Conservation (phyloP, 2,888 invertebrate genomes). For the Drosophila dives region DNA sequence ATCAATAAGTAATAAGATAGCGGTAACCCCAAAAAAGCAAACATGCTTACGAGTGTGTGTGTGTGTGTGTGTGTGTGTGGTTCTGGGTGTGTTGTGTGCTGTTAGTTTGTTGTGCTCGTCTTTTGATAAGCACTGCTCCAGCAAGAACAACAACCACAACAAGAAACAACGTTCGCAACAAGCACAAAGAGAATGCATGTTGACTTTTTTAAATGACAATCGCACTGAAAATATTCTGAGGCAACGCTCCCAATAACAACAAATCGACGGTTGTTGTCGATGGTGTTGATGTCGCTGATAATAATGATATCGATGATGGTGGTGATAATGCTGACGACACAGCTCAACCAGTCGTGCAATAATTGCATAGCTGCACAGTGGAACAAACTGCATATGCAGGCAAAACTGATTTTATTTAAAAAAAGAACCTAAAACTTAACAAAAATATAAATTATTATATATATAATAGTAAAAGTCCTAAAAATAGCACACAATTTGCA, state of each 20-base stretch:
- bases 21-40: conserved; percentile 68
- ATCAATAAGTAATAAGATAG: conserved; percentile 77
- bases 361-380: conserved; percentile 54
- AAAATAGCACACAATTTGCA: background rate
- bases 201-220: conserved; percentile 45
- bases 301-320: conserved; percentile 27
- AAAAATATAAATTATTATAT: background rate
- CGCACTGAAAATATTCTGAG: conserved; percentile 59
- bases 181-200: conserved; percentile 44
- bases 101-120: conserved; percentile 38
- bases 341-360: conserved; percentile 24
- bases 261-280: conserved; percentile 21
- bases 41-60: conserved; percentile 13
- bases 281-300: conserved; percentile 19
- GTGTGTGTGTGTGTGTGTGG: conserved; percentile 16
- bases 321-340: conserved; percentile 19
- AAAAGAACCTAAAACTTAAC: background rate
- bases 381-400: conserved; percentile 1
- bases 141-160: conserved; percentile 7
- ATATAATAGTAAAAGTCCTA: background rate
- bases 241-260: conserved; percentile 28
- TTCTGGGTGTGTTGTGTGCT: conserved; percentile 22
- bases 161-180: background rate
- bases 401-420: background rate
- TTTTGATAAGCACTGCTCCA: conserved; percentile 55